Conservation (phyloP, 2,113 vertebrate species). For the Pollimyrus isidori region DNA sequence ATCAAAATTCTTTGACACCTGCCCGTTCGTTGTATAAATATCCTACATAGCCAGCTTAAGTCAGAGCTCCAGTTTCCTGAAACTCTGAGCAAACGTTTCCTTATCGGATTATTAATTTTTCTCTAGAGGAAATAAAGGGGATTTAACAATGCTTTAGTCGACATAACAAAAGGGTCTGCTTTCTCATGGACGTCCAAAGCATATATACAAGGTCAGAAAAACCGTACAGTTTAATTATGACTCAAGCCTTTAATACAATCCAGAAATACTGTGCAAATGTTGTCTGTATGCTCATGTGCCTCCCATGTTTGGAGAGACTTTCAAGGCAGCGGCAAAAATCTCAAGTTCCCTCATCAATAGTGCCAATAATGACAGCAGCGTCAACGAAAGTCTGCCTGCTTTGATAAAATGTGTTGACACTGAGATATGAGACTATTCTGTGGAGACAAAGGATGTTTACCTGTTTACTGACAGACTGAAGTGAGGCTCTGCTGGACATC, state of each 20-base stretch:
- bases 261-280: constrained; percentile 1
- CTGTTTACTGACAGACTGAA: not conserved
- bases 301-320: not conserved
- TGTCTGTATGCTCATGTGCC: not conserved
- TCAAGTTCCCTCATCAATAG: not conserved
- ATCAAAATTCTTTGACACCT: not conserved
- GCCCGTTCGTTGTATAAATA: not conserved
- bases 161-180: not conserved
- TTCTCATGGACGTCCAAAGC: not conserved
- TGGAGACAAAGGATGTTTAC: constrained; percentile 1
- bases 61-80: not conserved
- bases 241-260: not conserved
- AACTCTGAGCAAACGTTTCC: not conserved
- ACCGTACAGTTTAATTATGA: not conserved
- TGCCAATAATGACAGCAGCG: not conserved
- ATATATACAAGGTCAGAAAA: constrained; percentile 2
- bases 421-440: not conserved
- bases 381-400: not conserved
- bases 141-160: not conserved
- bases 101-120: not conserved
- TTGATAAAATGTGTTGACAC: constrained; percentile 7
- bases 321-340: not conserved
- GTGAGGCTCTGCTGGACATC: not conserved
- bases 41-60: not conserved
- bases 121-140: not conserved